Evolutionary conservation across 2,888 invertebrate species (phyloP).

Genomic region (Protodeltote pygarga): DNA sequence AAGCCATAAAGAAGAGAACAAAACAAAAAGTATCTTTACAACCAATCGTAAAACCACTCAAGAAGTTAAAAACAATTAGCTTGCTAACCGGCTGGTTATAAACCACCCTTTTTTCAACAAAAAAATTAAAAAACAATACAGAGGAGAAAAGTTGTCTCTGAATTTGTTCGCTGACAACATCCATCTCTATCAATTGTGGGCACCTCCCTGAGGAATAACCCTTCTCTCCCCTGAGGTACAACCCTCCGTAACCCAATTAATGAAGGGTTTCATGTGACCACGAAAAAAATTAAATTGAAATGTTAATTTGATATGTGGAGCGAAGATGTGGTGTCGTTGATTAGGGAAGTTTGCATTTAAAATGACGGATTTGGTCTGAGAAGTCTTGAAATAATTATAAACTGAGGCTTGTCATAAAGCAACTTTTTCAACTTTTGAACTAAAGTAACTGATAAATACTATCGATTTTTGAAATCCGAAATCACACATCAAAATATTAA

Average conservation of each 20-base stretch:
- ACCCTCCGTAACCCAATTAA: conserved; percentile 84
- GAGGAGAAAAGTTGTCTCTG: conserved; percentile 68
- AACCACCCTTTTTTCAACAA: conserved; percentile 57
- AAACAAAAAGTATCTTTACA: conserved; percentile 53
- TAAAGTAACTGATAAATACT: too few relatives aligned
- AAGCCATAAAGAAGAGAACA: conserved; percentile 43
- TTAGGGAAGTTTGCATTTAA: conserved; percentile 17
- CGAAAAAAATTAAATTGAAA: conserved; percentile 83
- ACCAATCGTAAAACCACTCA: conserved; percentile 69
- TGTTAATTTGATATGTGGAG: conserved; percentile 72
- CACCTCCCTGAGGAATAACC: conserved; percentile 80
- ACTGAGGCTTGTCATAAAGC: too few relatives aligned
- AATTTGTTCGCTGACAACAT: conserved; percentile 83
- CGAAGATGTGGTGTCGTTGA: conserved; percentile 33
- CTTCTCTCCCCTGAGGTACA: conserved; percentile 74
- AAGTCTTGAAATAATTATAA: too few relatives aligned
- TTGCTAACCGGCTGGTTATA: conserved; percentile 63
- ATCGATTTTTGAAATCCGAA: too few relatives aligned
- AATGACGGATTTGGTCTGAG: background rate
- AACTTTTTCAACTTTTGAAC: too few relatives aligned
- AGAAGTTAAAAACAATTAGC: conserved; percentile 78
- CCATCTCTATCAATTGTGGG: conserved; percentile 84
- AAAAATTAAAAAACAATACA: conserved; percentile 54
- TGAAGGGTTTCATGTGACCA: conserved; percentile 74
- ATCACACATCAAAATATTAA: too few relatives aligned